Evolutionary conservation across 2,113 vertebrate genomes (phyloP).

Genomic region (Phyllostomus hastatus): DNA sequence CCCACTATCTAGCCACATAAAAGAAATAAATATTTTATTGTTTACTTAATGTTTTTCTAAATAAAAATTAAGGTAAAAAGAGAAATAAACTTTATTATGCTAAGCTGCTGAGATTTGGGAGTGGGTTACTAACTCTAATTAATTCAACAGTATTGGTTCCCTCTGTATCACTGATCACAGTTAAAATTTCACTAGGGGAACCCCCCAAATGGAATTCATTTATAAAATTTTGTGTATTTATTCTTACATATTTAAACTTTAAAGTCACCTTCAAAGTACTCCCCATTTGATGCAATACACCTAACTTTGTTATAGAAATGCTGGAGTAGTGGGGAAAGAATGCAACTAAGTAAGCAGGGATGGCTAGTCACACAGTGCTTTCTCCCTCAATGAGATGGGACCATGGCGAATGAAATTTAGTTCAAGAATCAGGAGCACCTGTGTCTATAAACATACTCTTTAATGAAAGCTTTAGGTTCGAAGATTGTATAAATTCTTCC

Average conservation of each 20-base stretch:
- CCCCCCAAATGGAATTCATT: no score
- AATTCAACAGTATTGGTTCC: not conserved
- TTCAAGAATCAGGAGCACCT: not conserved
- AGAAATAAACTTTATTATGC: not conserved
- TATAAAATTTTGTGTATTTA: no score
- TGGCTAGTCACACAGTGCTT: not conserved
- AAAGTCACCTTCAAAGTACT: no score
- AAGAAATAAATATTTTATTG: not conserved
- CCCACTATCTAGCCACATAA: not conserved
- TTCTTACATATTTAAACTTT: no score
- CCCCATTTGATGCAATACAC: no score
- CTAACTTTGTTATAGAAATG: not conserved
- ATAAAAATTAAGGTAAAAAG: not conserved
- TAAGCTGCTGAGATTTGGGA: not conserved
- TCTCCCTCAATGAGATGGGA: not conserved
- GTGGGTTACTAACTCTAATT: not conserved
- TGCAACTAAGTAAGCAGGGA: not conserved
- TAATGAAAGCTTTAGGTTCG: not conserved
- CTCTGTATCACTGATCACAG: not conserved
- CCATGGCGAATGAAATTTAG: not conserved
- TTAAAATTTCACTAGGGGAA: not conserved
- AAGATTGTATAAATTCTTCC: not conserved
- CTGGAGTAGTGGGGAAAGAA: not conserved
- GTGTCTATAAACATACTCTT: not conserved
- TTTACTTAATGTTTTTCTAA: not conserved